Evolutionary conservation across 2,888 invertebrate species (phyloP).

Genomic region (Carcina quercana): DNA sequence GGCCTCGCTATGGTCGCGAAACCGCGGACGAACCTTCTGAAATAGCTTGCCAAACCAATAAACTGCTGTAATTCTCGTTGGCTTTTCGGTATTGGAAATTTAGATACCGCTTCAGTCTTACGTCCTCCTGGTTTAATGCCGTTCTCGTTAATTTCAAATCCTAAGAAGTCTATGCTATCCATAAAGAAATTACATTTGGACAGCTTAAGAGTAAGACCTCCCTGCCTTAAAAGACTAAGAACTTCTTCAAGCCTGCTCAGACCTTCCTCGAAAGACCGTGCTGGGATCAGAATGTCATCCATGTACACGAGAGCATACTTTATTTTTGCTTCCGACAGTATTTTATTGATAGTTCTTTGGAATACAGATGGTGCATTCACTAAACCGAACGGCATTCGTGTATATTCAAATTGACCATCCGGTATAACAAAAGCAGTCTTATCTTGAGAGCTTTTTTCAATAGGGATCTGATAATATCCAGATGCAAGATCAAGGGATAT

Average conservation of each 20-base stretch:
- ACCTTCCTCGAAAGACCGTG: constrained; percentile 11
- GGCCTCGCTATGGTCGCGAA: constrained; percentile 14
- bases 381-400: no score
- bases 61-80: no score
- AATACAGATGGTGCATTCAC: constrained; percentile 36
- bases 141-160: constrained; percentile 11
- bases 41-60: no score
- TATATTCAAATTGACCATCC: constrained; percentile 35
- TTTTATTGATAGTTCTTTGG: constrained; percentile 29
- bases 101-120: constrained; percentile 4
- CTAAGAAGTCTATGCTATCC: constrained; percentile 10
- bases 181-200: constrained; percentile 15
- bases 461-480: no score
- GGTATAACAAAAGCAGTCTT: constrained; percentile 38
- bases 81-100: no score
- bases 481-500: constrained; percentile 15
- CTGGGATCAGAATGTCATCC: neutral
- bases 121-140: constrained; percentile 16
- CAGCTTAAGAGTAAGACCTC: constrained; percentile 13
- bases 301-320: constrained; percentile 4
- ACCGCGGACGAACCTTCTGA: constrained; percentile 13
- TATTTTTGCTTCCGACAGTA: constrained; percentile 15
- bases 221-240: constrained; percentile 1
- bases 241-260: neutral
- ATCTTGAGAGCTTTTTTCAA: no score